Evolutionary conservation across 2,113 vertebrate species (phyloP), one percentile per base, ranked within the genome.

Genomic region (Pteruthius melanotis): DNA sequence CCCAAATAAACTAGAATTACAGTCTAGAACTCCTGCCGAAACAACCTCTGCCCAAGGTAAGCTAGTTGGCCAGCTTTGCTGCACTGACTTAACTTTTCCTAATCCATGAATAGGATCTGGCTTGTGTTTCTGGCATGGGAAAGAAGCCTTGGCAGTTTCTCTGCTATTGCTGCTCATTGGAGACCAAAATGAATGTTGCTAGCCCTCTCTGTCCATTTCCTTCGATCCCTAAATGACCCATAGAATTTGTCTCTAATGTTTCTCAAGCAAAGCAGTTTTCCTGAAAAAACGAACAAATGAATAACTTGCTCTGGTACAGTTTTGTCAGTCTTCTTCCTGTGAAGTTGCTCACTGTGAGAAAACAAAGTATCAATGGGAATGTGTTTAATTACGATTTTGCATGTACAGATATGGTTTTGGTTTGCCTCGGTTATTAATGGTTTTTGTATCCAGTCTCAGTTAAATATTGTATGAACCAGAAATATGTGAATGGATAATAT

Each of bases 51-150:
- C 80, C 64, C 72, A 68, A 78, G 47, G 69, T 87, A 65, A 94
- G 45, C 8, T 71, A 45, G 11, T 45, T 95, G 80, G 77, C 72
- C 0, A 2, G 7, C 23, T 78, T 64, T 94, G 52, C 40, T 54
- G 9, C 12, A 24, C 56, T 94, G 89, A 91, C 61, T 84, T 89
- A 92, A 87, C 69, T 96, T 96, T 95, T 96, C 91, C 93, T 89
- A 21, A 37, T 64, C 56, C 49, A 12, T 44, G 53, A 91, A 87
- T 49, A 93, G 65, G 69, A 71, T 61, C 77, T 96, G 93, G 53
- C 75, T 82, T 93, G 50, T 87, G 37, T 84, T 97, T 89, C 83
- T 96, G 91, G 91, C 91, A 59, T 66, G 23, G 28, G 47, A 77
- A 87, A 68, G 47, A 74, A 79, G 15, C 26, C 47, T 91, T 89